Evolutionary conservation across 2,113 vertebrate species (phyloP).

Genomic region (Leiothrix lutea): DNA sequence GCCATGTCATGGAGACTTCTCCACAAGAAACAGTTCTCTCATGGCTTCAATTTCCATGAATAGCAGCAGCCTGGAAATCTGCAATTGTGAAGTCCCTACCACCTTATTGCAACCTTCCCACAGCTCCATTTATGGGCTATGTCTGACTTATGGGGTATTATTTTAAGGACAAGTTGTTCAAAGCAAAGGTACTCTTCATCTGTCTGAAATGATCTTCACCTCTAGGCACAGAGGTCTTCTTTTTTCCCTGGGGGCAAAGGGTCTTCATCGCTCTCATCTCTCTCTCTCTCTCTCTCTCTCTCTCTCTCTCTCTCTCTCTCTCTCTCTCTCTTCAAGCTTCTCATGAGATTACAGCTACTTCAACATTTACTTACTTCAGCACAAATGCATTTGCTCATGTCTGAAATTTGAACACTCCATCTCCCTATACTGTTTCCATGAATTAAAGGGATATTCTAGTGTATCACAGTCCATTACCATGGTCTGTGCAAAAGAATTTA

Average conservation of each 20-base stretch:
- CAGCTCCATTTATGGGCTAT: background rate
- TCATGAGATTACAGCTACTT: background rate
- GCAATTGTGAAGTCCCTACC: background rate
- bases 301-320: too few relatives aligned
- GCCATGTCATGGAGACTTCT: background rate
- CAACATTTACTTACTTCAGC: background rate
- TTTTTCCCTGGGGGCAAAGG: background rate
- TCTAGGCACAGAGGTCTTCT: background rate
- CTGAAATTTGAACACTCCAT: background rate
- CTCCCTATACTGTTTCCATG: background rate
- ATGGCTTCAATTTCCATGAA: background rate
- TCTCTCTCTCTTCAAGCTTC: background rate
- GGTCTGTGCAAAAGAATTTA: background rate
- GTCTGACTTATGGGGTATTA: background rate
- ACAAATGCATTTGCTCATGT: background rate
- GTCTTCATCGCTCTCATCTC: background rate
- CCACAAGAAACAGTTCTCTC: background rate
- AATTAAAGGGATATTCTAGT: background rate
- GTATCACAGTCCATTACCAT: background rate
- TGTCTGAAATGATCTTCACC: background rate
- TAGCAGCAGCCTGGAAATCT: background rate
- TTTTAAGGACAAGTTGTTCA: background rate
- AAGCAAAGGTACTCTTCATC: background rate
- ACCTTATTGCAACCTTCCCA: background rate
- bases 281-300: background rate